These are phyloP conservation scores for Philereme vetulata DNA, from an alignment of 2,888 invertebrate species.

Conservation along the genomic window DNA sequence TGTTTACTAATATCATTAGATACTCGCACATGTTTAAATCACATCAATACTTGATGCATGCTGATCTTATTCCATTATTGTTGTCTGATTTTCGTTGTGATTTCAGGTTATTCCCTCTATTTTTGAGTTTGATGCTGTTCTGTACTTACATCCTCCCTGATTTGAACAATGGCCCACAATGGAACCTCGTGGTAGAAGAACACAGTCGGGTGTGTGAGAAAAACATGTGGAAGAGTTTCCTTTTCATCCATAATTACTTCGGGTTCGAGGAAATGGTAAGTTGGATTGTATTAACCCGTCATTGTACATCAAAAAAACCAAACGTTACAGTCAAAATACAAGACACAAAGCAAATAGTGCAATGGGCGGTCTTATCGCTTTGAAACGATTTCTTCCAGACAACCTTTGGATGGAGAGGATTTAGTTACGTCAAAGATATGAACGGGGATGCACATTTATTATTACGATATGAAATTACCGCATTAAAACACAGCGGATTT, in stretches of 20 bases:
- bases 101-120: slow-evolving; percentile 77
- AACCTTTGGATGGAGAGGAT: too few relatives aligned
- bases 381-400: too few relatives aligned
- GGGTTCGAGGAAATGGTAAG: slow-evolving; percentile 85
- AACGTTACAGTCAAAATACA: neutral
- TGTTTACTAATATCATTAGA: neutral
- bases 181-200: slow-evolving; percentile 83
- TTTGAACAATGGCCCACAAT: slow-evolving; percentile 81
- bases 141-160: slow-evolving; percentile 82
- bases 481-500: too few relatives aligned
- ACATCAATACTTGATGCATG: too few relatives aligned
- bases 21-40: neutral
- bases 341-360: too few relatives aligned
- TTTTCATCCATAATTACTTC: slow-evolving; percentile 84
- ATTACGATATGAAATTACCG: too few relatives aligned
- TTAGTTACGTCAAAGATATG: neutral
- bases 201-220: slow-evolving; percentile 81
- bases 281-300: neutral
- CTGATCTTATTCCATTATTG: neutral
- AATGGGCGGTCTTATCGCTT: too few relatives aligned
- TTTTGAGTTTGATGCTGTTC: slow-evolving; percentile 80
- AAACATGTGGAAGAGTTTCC: slow-evolving; percentile 84
- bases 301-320: neutral
- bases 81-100: slow-evolving; percentile 2
- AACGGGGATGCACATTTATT: too few relatives aligned